Percentiles rank a stretch among this genome's conserved stretches.
Conservation (phyloP, 37 sponge, comb jelly and placozoan species). For the Hexactinellida sp. region DNA sequence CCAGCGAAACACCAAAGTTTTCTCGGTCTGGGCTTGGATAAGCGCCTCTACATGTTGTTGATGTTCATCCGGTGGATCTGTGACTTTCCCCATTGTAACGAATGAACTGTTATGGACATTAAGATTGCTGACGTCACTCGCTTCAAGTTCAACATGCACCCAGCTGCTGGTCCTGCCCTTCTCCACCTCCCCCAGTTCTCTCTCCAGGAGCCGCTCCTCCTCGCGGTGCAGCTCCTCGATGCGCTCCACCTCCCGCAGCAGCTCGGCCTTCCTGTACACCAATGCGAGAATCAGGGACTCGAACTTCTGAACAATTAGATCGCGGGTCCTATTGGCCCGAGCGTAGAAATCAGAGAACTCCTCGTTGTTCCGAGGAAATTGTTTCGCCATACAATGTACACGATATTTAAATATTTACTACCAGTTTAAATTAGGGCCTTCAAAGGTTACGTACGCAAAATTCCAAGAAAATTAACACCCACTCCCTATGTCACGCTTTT, state of each 20-base stretch:
- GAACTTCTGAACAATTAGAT: neutral
- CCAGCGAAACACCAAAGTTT: neutral
- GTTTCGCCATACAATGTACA: neutral
- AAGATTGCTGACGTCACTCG: neutral
- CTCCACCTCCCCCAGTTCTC: neutral
- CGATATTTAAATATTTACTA: neutral
- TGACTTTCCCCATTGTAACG: neutral
- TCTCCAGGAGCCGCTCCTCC: neutral
- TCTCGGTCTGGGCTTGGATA: neutral
- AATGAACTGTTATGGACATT: neutral
- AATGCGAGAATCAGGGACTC: neutral
- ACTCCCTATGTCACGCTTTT: too few relatives aligned
- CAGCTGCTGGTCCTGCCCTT: neutral
- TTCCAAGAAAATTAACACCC: too few relatives aligned
- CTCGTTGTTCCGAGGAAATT: neutral
- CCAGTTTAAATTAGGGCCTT: too few relatives aligned
- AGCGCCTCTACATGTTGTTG: neutral
- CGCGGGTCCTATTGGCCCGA: neutral
- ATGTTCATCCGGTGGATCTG: neutral
- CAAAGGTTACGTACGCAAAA: too few relatives aligned
- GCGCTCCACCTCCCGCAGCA: neutral
- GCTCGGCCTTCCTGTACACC: neutral
- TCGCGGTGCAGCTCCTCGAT: neutral
- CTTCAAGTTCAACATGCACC: neutral
- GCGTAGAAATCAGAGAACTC: conserved; percentile 7